These are phyloP conservation scores for Limnephilus lunatus DNA, from an alignment of 2,888 invertebrate species.

Conservation along the genomic window DNA sequence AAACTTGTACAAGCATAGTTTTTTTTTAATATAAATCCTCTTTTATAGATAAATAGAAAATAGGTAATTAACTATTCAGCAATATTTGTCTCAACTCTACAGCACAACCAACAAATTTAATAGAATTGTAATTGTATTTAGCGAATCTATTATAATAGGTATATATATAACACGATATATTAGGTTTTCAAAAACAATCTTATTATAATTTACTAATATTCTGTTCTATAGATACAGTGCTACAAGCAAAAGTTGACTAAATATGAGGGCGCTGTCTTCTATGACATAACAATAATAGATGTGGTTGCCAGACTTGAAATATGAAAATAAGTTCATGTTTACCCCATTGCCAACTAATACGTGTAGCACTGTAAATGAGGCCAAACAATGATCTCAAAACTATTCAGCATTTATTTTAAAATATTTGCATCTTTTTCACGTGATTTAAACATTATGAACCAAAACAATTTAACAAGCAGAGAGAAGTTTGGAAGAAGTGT, in stretches of 20 bases:
- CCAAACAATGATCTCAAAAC: background rate
- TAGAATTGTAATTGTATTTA: background rate
- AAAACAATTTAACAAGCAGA: background rate
- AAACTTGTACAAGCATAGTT: slow-evolving; percentile 4
- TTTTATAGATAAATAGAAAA: background rate
- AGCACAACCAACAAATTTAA: background rate
- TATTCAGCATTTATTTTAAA: background rate
- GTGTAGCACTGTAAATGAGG: background rate
- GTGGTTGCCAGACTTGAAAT: too few species aligned
- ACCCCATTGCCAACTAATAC: too few species aligned
- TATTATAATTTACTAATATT: background rate
- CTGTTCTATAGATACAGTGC: background rate
- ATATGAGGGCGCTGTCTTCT: too few species aligned
- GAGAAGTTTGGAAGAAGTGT: background rate
- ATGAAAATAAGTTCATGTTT: too few species aligned
- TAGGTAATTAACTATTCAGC: background rate
- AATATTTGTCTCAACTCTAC: background rate
- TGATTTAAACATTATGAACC: background rate
- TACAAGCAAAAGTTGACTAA: too few species aligned
- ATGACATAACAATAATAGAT: too few species aligned
- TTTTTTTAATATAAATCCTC: background rate
- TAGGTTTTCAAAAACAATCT: background rate
- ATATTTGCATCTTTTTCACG: background rate
- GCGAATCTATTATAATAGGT: background rate
- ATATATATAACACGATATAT: background rate